Base-by-base conservation (phyloP, 2,888 invertebrate genomes). In the Hirtodrosophila cameraria region DNA sequence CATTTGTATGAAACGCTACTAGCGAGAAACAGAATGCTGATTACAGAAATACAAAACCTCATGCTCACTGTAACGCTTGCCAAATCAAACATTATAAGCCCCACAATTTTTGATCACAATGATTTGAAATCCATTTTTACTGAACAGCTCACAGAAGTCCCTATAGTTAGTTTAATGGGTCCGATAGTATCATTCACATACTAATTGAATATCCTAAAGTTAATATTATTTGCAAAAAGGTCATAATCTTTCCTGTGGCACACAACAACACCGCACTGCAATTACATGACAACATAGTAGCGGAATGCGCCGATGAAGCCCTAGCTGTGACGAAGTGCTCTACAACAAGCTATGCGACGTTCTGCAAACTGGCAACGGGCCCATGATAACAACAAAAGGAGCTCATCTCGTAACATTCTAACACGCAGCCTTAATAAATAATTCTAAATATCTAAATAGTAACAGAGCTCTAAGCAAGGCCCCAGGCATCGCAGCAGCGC, bases 241-340 rank as follows among this genome's bases (percentile, higher is more conserved):
- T 18, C 18, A 27, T 30, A 9, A 31, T 50, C 4, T 50, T 39
- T 15, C 33, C 41, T 3, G 54, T 42, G 18, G 36, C 35, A 13
- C 45, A 57, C 18, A 18, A 50, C 23, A 23, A 35, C 31, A 35
- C 11, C 13, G 25, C 35, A 7, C 33, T 59, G 5, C 57, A 65
- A 15, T 28, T 61, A 31, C 41, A 42, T 20, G 60, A 60, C 7
- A 28, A 55, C 42, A 52, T 13, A 25, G 36, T 60, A 28, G 55
- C 55, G 0, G 48, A 65, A 25, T 65, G 60, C 48, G 16, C 33
- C n/a, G 33, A 23, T 18, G 41, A 33, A 7, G 16, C 20, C 11
- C 6, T 48, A 13, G 38, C 28, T 9, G 43, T 60, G 3, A 48
- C 15, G 6, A 27, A 54, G 6, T 55, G 46, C 41, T n/a, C 35